Conservation (phyloP, 2,888 invertebrate species). For the Isotomurus palustris region DNA sequence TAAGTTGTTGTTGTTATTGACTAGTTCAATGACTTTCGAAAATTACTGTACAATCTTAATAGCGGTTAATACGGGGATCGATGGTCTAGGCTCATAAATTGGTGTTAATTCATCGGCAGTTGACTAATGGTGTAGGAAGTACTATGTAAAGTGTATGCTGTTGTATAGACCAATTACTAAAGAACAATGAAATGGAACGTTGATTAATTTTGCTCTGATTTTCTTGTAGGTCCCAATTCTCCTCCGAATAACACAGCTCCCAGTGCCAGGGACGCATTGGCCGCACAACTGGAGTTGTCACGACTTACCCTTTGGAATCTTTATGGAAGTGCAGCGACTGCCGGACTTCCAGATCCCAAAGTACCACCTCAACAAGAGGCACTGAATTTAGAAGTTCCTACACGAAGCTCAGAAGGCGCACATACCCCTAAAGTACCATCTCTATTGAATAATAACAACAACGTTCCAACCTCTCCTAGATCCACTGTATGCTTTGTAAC, state of each 20-base stretch:
- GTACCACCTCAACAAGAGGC: conserved; percentile 69
- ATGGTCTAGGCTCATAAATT: too few species aligned
- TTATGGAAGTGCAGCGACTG: conserved; percentile 56
- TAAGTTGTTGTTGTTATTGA: conserved; percentile 2
- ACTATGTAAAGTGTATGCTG: too few species aligned
- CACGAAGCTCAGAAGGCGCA: conserved; percentile 45
- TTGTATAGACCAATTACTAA: too few species aligned
- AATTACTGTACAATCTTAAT: too few species aligned
- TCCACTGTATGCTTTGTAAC: conserved; percentile 36
- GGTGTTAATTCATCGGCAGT: too few species aligned
- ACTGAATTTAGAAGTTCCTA: conserved; percentile 63
- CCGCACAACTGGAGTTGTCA: conserved; percentile 70
- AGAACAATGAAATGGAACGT: too few species aligned
- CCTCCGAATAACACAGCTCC: conserved; percentile 45
- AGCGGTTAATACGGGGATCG: too few species aligned
- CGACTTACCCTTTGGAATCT: conserved; percentile 77
- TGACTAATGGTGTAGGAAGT: too few species aligned
- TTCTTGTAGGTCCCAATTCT: conserved; percentile 45
- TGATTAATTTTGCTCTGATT: background rate
- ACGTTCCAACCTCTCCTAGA: conserved; percentile 40
- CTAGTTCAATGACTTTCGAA: too few species aligned
- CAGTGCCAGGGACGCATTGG: conserved; percentile 52
- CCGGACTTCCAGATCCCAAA: conserved; percentile 50
- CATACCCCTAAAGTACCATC: conserved; percentile 45
- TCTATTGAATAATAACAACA: conserved; percentile 23